Conservation (phyloP, 2,113 vertebrate genomes). For the Caranx melampygus region DNA sequence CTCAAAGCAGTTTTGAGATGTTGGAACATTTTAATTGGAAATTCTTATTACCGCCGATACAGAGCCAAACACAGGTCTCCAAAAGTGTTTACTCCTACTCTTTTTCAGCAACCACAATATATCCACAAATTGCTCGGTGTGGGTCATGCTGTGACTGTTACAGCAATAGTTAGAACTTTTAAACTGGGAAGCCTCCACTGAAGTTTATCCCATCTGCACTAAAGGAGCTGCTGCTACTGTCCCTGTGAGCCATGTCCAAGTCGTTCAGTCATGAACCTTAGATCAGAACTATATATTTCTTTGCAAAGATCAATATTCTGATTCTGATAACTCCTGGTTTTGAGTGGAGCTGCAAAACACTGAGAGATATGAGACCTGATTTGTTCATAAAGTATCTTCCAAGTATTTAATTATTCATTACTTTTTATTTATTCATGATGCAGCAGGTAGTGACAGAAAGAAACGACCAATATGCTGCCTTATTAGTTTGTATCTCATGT, state of each 20-base stretch:
- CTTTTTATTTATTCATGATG: constrained; percentile 60
- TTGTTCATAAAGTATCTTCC: constrained; percentile 27
- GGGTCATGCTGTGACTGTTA: too few relatives aligned
- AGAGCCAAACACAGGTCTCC: constrained; percentile 1
- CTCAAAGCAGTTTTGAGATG: not conserved
- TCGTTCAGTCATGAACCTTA: not conserved
- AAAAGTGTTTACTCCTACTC: not conserved
- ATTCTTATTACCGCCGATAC: not conserved
- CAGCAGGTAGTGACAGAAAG: constrained; percentile 27
- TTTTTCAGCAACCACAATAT: constrained; percentile 10
- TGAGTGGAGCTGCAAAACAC: not conserved
- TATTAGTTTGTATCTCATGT: constrained; percentile 28
- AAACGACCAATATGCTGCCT: constrained; percentile 26
- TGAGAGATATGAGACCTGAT: constrained; percentile 23
- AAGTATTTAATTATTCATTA: constrained; percentile 52
- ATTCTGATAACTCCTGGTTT: too few relatives aligned
- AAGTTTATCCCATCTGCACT: not conserved
- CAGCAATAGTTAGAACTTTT: constrained; percentile 16
- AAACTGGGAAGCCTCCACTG: not conserved
- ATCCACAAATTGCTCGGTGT: constrained; percentile 24
- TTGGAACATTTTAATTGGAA: constrained; percentile 23
- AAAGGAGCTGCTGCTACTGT: not conserved
- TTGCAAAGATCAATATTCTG: not conserved
- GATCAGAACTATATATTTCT: not conserved
- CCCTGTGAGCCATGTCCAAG: not conserved